Conservation (phyloP, 30 jellyfish, hydroid and myxozoan genomes). For the Rhopilema esculentum region DNA sequence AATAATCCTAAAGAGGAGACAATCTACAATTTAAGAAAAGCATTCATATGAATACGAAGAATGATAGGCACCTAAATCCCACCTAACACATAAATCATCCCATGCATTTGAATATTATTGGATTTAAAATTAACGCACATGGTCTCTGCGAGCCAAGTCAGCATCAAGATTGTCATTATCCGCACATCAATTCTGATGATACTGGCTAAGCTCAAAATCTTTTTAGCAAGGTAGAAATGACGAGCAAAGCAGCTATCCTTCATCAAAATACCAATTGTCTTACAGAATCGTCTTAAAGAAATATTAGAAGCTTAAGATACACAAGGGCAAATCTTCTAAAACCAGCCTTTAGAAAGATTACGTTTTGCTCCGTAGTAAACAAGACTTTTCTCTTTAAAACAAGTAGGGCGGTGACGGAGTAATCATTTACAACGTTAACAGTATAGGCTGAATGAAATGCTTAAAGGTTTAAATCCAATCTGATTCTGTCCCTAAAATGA, state of each 20-base stretch:
- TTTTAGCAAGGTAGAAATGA: constrained; percentile 36
- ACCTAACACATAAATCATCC: not conserved
- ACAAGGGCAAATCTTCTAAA: not conserved
- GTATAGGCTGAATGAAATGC: not conserved
- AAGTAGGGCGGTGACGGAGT: too few species aligned
- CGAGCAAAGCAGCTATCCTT: constrained; percentile 4
- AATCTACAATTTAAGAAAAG: not conserved
- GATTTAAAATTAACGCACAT: not conserved
- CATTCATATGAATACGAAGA: not conserved
- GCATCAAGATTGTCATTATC: constrained; percentile 9
- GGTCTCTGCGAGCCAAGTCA: not conserved
- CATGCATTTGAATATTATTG: not conserved
- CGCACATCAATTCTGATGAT: constrained; percentile 23
- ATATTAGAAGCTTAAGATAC: not conserved
- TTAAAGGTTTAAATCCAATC: too few species aligned
- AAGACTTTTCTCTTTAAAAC: not conserved
- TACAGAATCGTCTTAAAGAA: too few species aligned
- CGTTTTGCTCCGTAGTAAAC: not conserved
- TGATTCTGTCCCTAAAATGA: too few species aligned
- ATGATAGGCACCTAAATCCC: not conserved
- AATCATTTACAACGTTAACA: not conserved
- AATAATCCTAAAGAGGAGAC: not conserved
- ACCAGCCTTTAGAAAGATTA: not conserved
- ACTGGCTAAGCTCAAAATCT: constrained; percentile 32
- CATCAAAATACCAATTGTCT: not conserved